These are phyloP conservation scores for Cheilosia soror DNA, from an alignment of 2,888 invertebrate genomes.

Conservation along the genomic window DNA sequence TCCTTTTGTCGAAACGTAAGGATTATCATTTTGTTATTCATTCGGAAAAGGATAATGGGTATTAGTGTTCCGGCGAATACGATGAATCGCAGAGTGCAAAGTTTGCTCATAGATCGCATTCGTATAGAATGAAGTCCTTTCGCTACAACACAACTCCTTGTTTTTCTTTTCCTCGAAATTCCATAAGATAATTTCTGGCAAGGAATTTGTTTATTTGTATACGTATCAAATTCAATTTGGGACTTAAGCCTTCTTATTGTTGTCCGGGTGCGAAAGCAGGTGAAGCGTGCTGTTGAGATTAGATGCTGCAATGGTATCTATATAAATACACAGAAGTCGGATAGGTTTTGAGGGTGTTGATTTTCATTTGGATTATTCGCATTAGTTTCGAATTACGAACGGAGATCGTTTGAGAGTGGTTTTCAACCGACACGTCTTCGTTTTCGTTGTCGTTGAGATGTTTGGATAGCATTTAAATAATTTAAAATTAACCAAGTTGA, in stretches of 20 bases:
- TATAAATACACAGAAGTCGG: not conserved
- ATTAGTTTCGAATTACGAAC: constrained; percentile 18
- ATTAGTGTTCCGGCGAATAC: constrained; percentile 14
- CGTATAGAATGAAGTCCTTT: constrained; percentile 12
- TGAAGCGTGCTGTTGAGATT: constrained; percentile 42
- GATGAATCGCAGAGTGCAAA: constrained; percentile 54
- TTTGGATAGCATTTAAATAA: constrained; percentile 15
- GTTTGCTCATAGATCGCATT: constrained; percentile 31
- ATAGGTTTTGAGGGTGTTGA: not conserved
- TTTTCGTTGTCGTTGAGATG: not conserved
- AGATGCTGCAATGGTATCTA: not conserved
- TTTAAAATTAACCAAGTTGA: not conserved
- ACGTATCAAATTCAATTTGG: constrained; percentile 51
- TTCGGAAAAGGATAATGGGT: constrained; percentile 50
- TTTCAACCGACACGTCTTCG: not conserved
- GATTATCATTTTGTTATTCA: constrained; percentile 67
- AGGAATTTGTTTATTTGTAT: constrained; percentile 48
- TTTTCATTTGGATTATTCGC: constrained; percentile 29
- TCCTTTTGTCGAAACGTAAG: constrained; percentile 51
- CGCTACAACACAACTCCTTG: too few relatives aligned
- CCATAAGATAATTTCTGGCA: constrained; percentile 28
- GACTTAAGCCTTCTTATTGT: constrained; percentile 41
- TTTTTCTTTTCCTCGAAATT: constrained; percentile 5
- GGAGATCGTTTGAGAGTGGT: constrained; percentile 14
- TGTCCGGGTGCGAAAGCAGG: constrained; percentile 25